These are phyloP conservation scores for Lasioglossum malachurum DNA, from an alignment of 2,888 invertebrate genomes.

Conservation along the genomic window DNA sequence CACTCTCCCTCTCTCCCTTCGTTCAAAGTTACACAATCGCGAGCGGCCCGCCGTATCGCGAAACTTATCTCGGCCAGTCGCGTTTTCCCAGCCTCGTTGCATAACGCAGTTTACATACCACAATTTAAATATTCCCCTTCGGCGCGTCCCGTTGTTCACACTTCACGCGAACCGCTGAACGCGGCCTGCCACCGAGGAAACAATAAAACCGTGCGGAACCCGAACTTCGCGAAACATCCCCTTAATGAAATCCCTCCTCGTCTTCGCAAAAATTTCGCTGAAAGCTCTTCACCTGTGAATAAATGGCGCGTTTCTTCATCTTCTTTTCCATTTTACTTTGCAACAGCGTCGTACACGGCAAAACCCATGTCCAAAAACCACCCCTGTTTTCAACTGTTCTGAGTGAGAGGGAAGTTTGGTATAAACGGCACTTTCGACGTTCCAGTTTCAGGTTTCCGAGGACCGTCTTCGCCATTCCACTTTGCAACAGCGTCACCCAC, in stretches of 20 bases:
- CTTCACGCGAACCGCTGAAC: conserved; percentile 34
- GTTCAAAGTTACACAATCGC: conserved; percentile 41
- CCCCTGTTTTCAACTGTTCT: background rate
- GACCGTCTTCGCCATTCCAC: background rate
- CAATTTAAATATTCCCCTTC: conserved; percentile 54
- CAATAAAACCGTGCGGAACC: conserved; percentile 1
- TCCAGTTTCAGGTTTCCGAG: background rate
- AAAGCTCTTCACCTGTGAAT: background rate
- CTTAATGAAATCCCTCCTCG: background rate
- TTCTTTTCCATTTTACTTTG: too few species aligned
- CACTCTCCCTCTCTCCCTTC: background rate
- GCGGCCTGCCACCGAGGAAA: background rate
- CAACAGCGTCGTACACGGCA: too few species aligned
- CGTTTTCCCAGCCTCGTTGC: conserved; percentile 37
- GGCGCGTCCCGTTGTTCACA: conserved; percentile 24
- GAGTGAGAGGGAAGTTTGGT: background rate
- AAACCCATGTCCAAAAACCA: background rate
- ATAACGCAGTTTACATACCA: conserved; percentile 42
- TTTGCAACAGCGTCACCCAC: background rate
- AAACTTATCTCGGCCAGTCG: conserved; percentile 44
- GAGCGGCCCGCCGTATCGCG: conserved; percentile 13
- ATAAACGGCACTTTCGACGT: background rate
- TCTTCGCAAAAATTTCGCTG: background rate
- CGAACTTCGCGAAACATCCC: background rate
- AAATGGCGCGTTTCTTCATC: too few species aligned